Conservation (phyloP, 2,113 vertebrate species). For the Zapus hudsonius region DNA sequence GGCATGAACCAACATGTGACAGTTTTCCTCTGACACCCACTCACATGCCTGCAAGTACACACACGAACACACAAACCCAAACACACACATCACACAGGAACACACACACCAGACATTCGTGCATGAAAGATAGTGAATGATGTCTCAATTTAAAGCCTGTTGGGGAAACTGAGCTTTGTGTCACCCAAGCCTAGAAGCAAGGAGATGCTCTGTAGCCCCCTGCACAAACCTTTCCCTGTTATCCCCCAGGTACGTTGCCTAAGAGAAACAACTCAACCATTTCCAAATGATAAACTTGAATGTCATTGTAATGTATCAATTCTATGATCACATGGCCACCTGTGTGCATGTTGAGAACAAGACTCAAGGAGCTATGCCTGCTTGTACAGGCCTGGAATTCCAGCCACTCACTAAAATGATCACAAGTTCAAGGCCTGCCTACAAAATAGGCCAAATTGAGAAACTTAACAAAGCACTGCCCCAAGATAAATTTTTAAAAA, state of each 20-base stretch:
- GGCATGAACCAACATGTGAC: too few species aligned
- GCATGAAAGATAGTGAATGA: not conserved
- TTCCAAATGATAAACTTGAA: not conserved
- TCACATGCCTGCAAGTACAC: not conserved
- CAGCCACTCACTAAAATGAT: not conserved
- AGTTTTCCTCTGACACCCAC: not conserved
- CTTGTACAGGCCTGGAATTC: not conserved
- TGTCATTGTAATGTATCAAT: not conserved
- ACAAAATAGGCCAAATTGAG: not conserved
- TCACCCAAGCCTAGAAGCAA: not conserved
- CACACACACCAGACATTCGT: too few species aligned
- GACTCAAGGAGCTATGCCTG: not conserved
- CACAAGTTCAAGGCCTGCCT: not conserved
- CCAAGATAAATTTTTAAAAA: not conserved
- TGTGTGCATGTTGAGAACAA: not conserved
- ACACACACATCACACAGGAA: not conserved
- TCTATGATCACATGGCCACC: not conserved
- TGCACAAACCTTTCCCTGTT: not conserved
- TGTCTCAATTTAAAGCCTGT: not conserved
- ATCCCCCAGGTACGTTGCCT: not conserved
- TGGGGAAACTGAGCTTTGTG: not conserved
- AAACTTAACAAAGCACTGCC: not conserved
- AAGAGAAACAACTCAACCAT: not conserved
- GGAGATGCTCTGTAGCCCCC: not conserved
- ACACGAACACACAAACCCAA: not conserved